These are phyloP conservation scores for Notocelia uddmanniana DNA, from an alignment of 2,888 invertebrate species.

Conservation along the genomic window DNA sequence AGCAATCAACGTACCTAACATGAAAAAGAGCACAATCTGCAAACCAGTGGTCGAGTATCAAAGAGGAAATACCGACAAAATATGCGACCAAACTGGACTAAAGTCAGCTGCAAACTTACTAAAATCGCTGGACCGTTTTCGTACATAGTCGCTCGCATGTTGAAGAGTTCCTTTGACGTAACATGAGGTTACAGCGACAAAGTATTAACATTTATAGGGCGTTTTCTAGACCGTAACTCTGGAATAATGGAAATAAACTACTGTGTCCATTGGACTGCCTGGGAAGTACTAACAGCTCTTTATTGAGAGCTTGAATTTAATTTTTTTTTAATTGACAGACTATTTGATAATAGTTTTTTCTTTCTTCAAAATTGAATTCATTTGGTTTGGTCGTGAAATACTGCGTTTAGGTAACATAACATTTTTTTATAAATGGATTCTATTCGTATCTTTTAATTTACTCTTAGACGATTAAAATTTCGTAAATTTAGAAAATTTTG, in stretches of 20 bases:
- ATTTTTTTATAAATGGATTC: no score
- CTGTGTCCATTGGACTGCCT: neutral
- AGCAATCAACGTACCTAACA: neutral
- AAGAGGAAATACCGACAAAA: neutral
- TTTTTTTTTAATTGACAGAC: no score
- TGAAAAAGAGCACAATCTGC: neutral
- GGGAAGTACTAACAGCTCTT: neutral
- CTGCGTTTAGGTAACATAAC: no score
- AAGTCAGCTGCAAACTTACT: slow-evolving; percentile 15
- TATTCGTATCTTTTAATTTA: no score
- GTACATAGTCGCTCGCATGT: neutral
- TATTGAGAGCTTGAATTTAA: neutral
- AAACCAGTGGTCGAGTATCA: slow-evolving; percentile 8
- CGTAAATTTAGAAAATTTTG: no score
- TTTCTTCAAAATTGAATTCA: no score
- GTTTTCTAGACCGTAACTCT: slow-evolving; percentile 9
- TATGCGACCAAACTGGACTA: neutral
- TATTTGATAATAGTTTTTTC: no score
- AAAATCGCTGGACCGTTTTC: neutral
- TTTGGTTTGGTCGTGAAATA: no score
- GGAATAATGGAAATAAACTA: slow-evolving; percentile 17
- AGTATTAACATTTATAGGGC: slow-evolving; percentile 10
- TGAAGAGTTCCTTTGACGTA: slow-evolving; percentile 29
- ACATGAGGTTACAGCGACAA: slow-evolving; percentile 16
- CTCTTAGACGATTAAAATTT: no score